Evolutionary conservation across 2,888 invertebrate species (phyloP).

Genomic region (Cephus nigrinus): DNA sequence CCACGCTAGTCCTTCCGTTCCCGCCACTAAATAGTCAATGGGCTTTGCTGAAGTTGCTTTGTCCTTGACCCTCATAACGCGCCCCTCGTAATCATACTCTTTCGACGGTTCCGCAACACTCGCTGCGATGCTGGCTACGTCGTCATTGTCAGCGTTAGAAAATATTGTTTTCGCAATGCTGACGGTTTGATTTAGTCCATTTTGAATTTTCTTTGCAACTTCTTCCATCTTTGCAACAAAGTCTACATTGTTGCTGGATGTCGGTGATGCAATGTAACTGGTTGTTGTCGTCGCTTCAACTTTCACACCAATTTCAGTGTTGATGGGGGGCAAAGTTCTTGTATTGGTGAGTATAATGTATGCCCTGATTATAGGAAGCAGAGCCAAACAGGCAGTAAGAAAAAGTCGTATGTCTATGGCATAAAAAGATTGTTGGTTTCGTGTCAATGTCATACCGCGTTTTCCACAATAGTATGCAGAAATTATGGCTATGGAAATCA

Average conservation of each 20-base stretch:
- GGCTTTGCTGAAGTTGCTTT: conserved; percentile 68
- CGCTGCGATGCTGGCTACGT: background rate
- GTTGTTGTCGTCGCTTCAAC: too few relatives aligned
- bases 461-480: conserved; percentile 87
- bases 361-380: conserved; percentile 77
- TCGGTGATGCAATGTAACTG: conserved; percentile 1
- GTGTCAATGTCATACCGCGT: conserved; percentile 72
- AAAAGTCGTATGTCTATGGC: conserved; percentile 76
- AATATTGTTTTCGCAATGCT: conserved; percentile 17
- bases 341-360: conserved; percentile 72
- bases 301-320: background rate
- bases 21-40: conserved; percentile 78
- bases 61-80: conserved; percentile 46
- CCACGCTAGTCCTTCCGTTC: conserved; percentile 83
- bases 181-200: conserved; percentile 34
- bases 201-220: conserved; percentile 32
- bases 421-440: conserved; percentile 73
- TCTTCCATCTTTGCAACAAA: conserved; percentile 6
- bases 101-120: background rate
- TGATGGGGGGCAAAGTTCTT: conserved; percentile 26
- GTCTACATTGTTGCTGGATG: background rate
- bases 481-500: conserved; percentile 77
- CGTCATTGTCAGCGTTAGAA: background rate
- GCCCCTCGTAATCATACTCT: background rate
- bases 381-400: conserved; percentile 72